phyloP scores from a whole-genome alignment of 1,140 invertebrate genomes.

The honey bee (Apis mellifera) region DNA sequence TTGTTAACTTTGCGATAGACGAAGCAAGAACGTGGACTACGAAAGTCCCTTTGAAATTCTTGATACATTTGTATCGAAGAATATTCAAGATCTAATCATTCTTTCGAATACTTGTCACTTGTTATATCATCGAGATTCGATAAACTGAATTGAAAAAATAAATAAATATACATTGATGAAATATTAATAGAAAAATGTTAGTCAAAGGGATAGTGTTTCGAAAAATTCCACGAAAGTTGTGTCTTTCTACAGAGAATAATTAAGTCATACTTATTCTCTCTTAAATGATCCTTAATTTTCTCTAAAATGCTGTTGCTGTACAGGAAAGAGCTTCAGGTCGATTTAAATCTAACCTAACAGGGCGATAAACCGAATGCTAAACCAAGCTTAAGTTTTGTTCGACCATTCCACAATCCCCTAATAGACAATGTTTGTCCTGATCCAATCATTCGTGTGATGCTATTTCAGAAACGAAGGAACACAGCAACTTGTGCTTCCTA shows the following conservation, averaged over 20 bases:
- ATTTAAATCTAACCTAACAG: slow-evolving; percentile 25
- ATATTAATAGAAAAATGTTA: no score
- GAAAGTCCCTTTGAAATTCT: neutral
- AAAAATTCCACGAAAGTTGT: no score
- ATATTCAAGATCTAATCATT: no score
- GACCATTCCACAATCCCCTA: slow-evolving; percentile 22
- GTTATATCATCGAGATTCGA: no score
- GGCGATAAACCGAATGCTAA: slow-evolving; percentile 32
- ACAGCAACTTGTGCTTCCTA: neutral
- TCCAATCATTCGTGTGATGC: slow-evolving; percentile 1
- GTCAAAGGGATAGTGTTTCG: no score
- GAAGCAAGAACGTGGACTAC: neutral
- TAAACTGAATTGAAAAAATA: no score
- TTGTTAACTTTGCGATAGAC: slow-evolving; percentile 49
- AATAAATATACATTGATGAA: no score
- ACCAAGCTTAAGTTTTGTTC: slow-evolving; percentile 38
- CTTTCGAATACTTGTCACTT: no score
- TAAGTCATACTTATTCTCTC: no score
- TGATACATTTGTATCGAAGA: no score
- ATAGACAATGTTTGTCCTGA: slow-evolving; percentile 11
- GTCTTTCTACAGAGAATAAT: no score
- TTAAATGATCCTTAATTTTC: no score
- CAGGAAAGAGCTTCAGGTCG: neutral
- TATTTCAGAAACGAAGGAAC: neutral
- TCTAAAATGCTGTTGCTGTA: neutral